Evolutionary conservation across 2,888 invertebrate genomes (phyloP), one percentile per base, ranked within the genome.

Genomic region (Therioaphis trifolii): DNA sequence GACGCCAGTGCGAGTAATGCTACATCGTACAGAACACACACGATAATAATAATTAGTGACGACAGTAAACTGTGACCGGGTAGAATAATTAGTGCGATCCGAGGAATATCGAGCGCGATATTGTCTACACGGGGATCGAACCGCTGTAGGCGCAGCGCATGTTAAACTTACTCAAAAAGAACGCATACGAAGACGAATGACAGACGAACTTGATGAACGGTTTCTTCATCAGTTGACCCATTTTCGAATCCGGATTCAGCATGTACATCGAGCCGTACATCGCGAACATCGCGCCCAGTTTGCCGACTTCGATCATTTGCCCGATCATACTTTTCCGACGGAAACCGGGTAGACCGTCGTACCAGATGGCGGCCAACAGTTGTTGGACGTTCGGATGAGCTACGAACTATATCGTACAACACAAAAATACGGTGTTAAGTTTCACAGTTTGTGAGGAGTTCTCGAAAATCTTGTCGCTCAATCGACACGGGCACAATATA

Each of bases 171-270:
- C 99, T 94, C 69, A 99, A 90, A 89, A 99, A 99, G 87, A 96
- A 93, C 88, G 96, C 94, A 88, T 99, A 99, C 2, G 98, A 98
- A 5, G 97, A 94, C 63, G 98, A 98, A 89, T 99, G 97, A 86
- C 96, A 96, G 87, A 99, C 97, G 90, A 99, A 99, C 89, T 99
- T 99, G 87, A 99, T 97, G 89, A 99, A 99, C 0, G 99, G 99
- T 88, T 98, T 98, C 88, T 96, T 95, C 94, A 98, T 95, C 87
- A 97, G 96, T 86, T 92, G 90, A 18, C 97, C 98, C 88, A 95
- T 93, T 78, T 93, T 92, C 0, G 96, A 96, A 85, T 94, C 94
- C 0, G 99, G 99, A 0, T 96, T 94, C 85, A 98, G 88, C 92
- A 99, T 94, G 89, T 99, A 98, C 86, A 96, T 93, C 49, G 95